Evolutionary conservation across 2,797 vertebrate species (phyloP), one percentile per base, ranked within the genome.

Genomic region (Sphenodon punctatus): DNA sequence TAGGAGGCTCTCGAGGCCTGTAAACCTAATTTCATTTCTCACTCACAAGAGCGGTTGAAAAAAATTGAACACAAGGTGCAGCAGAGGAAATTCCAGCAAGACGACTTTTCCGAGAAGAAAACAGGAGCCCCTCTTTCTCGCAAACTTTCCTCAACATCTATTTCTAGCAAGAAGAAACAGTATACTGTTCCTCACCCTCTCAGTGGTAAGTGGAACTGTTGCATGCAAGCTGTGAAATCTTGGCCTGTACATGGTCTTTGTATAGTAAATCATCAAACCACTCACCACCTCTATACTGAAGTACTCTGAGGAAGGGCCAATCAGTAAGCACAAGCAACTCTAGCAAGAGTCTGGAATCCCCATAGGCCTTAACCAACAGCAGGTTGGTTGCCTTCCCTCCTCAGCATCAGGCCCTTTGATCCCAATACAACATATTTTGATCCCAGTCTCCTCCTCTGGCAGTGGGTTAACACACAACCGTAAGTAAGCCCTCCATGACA

Each of bases 151-250:
- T 80, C 84, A 64, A 30, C 86, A 32, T 32, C 89, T 82, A 76
- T 77, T 71, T 36, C 82, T 80, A 78, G 41, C 91, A 95, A 58
- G 63, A 96, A 89, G 87, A 97, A 88, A 78, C 97, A 97, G 55
- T 98, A 95, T 94, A 99, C 98, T 9, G 78, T 96, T 38, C 98
- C 98, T 17, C 96, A 98, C 92, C 98, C 98, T 11, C 97, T 98
- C 36, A 97, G 98, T 0, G 97, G 98, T 98, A 95, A 94, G 94
- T 82, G 36, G 19, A 48, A n/a, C 8, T 22, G 27, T 16, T 30
- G n/a, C 13, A 60, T 10, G 59, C 25, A 66, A n/a, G 19, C 42
- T 27, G 11, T 11, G 43, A 55, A 38, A 51, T 17, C 48, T 32
- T 45, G 30, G 48, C 34, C 12, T 0, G 0, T 5, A 8, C 2